Evolutionary conservation across 2,888 invertebrate species (phyloP), one percentile per base, ranked within the genome.

Genomic region (Hirtodrosophila alboralis): DNA sequence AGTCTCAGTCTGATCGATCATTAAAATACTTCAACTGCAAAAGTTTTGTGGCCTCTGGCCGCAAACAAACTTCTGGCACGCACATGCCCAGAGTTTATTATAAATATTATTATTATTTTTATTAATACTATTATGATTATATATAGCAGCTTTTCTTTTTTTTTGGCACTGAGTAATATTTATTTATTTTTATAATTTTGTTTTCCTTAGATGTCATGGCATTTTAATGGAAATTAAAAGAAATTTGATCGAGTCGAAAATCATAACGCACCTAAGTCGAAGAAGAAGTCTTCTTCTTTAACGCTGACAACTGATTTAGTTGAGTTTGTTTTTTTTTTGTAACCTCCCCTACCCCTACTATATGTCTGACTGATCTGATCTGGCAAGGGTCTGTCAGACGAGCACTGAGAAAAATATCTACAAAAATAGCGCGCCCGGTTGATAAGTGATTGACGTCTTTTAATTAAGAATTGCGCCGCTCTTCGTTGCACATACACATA

Each of bases 371-470:
- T 57, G 28, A 59, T 40, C 49, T 14, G 72, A 57, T 60, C 61
- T 53, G 59, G 64, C 61, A 75, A 59, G 63, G 70, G 67, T 67
- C 65, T 64, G 69, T 70, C 68, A 61, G 52, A 3, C 49, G 48
- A 34, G 53, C 45, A 56, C 52, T 56, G 70, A 28, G 62, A 68
- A 62, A 72, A 62, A 72, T 66, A 63, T 63, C 47, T 66, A 80
- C 75, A 45, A 61, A 83, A 83, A 83, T 83, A 83, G 79, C 81
- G 68, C 53, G 36, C 37, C 43, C 60, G 84, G 78, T 84, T 83
- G 81, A 83, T 83, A 84, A 83, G 83, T 83, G 81, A 83, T 83
- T 83, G 81, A 84, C 85, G 81, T 83, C 81, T 83, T 84, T 83
- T 83, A 83, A 83, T 83, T 83, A 83, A 79, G 81, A 83, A 83